Base-by-base conservation (phyloP, 1,140 invertebrate species). In the Ceratitis capitata region DNA sequence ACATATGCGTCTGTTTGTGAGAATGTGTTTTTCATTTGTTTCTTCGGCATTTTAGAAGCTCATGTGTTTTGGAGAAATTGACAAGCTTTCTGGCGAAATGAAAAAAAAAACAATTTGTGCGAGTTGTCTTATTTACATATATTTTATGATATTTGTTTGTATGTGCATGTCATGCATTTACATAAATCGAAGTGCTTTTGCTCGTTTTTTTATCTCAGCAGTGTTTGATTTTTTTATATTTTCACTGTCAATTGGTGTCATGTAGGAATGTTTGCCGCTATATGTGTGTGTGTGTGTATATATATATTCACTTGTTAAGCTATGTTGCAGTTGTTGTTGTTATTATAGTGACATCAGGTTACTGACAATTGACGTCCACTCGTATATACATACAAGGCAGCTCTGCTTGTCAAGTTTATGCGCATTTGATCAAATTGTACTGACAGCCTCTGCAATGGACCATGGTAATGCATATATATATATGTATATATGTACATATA, bases 291-390 rank as follows among this genome's bases (percentile, higher is more conserved):
- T 56, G 12, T 5, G 51, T 61, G 9, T 6, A 2, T 61, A 26
- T n/a, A n/a, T n/a, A n/a, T n/a, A n/a, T n/a, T n/a, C n/a, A 53
- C 19, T n/a, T n/a, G 51, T 23, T 23, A n/a, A 53, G n/a, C n/a
- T n/a, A 53, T 53, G 7, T 53, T 51, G 19, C n/a, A n/a, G n/a
- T 42, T 23, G 1, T 78, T 78, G 69, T 78, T 78, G n/a, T 45
- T 78, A 39, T 78, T 9, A 10, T 7, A 45, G 42, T 78, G 35
- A 19, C 42, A 47, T 78, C 39, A 78, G 69, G 69, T 78, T 23
- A 10, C 39, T 78, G 39, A 45, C 39, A 47, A 78, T 42, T 78
- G 69, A 78, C 69, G n/a, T 78, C n/a, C n/a, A n/a, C n/a, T n/a
- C n/a, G n/a, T n/a, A n/a, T n/a, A n/a, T n/a, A n/a, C n/a, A n/a